Conservation (phyloP, 2,797 vertebrate species). For the Halcyon chelicuti region DNA sequence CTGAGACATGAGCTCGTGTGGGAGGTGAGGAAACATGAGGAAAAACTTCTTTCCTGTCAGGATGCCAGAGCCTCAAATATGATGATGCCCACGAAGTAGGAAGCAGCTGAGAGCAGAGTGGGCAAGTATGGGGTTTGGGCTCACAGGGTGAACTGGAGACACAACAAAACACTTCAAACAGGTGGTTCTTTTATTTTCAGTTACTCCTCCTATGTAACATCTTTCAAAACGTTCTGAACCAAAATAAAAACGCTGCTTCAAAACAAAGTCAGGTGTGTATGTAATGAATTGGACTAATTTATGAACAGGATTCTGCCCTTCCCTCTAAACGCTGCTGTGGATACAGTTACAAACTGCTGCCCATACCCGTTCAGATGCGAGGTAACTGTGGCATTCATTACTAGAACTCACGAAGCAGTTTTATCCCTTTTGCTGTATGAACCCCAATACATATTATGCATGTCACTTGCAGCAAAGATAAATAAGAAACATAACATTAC, state of each 20-base stretch:
- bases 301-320: background rate
- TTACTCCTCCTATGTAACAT: background rate
- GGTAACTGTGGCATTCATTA: background rate
- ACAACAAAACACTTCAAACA: background rate
- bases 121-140: background rate
- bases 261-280: background rate
- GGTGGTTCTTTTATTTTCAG: background rate
- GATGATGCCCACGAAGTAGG: background rate
- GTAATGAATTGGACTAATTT: background rate
- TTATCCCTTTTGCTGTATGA: background rate
- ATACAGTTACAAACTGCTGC: background rate
- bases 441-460: background rate
- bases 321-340: background rate
- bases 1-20: accelerated
- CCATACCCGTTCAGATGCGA: background rate
- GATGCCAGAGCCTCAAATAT: background rate
- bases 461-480: background rate
- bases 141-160: background rate
- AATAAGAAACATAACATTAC: background rate
- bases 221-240: background rate
- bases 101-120: background rate
- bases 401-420: background rate
- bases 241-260: background rate
- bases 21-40: background rate
- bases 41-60: background rate